Evolutionary conservation across 2,888 invertebrate species (phyloP), one percentile per base, ranked within the genome.

Genomic region (Epistrophe grossulariae): DNA sequence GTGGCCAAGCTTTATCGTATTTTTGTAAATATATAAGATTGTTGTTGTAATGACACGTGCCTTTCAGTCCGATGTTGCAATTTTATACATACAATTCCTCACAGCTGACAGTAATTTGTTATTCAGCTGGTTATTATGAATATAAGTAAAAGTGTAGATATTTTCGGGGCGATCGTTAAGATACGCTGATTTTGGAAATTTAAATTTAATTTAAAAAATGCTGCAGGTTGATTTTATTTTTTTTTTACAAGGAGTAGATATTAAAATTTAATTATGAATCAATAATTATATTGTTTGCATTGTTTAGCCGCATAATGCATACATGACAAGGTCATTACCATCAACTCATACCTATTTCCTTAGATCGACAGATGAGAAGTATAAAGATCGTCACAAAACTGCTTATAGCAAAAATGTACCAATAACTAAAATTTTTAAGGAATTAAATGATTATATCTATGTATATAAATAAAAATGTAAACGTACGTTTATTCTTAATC

Each of bases 31-130:
- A 31, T 6, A 38, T 48, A 31, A 45, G 40, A n/a, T 64, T 13
- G 40, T 40, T 70, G 40, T 31, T 79, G 79, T 74, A 64, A 79
- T 43, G 57, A 64, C 79, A 79, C 84, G 84, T 84, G 84, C 74
- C 74, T 35, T 15, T 50, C 15, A 8, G 48, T 50, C 15, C 24
- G 19, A 35, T 77, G 76, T 62, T 70, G 70, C 48, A 81, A 81
- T 38, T 40, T 31, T 68, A 13, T 8, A 24, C 24, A 24, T 2
- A 24, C 24, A 24, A 52, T 48, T n/a, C 15, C n/a, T 4, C n/a
- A 0, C n/a, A n/a, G n/a, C 45, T 45, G n/a, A 45, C 0, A n/a
- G n/a, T n/a, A n/a, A 45, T 45, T 45, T 45, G 45, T 8, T n/a
- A n/a, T 45, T 45, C 45, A 45, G 8, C 45, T n/a, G n/a, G 45